phyloP scores from a whole-genome alignment of 2,113 vertebrate species.

The Chionis minor region DNA sequence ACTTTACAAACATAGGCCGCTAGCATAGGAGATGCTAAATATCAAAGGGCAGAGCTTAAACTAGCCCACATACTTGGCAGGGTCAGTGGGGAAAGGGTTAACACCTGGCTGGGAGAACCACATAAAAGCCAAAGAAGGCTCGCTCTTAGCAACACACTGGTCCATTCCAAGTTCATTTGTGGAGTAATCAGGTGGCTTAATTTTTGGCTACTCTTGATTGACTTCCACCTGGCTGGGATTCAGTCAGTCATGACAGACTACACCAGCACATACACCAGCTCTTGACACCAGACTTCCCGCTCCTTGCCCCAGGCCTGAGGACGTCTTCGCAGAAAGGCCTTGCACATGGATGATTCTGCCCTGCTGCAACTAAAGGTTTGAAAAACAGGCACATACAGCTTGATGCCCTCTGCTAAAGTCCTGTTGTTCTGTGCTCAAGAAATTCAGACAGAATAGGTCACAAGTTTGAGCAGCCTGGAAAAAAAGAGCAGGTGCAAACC shows the following conservation, averaged over 20 bases:
- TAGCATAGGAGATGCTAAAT: neutral
- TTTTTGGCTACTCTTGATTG: neutral
- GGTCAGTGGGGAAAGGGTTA: neutral
- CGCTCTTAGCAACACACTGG: neutral
- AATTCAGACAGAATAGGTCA: too few relatives aligned
- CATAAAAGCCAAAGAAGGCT: neutral
- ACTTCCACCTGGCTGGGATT: neutral
- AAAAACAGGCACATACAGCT: too few relatives aligned
- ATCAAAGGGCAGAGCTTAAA: neutral
- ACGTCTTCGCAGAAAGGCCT: neutral
- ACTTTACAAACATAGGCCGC: neutral
- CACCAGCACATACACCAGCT: neutral
- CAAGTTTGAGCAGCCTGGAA: too few relatives aligned
- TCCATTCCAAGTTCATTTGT: neutral
- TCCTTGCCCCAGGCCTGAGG: neutral
- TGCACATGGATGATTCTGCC: neutral
- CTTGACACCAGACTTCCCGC: too few relatives aligned
- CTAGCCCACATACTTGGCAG: neutral
- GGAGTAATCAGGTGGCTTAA: neutral
- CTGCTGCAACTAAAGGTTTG: too few relatives aligned
- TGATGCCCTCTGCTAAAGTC: too few relatives aligned
- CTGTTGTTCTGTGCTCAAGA: too few relatives aligned
- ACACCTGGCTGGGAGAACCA: neutral
- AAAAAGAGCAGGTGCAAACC: too few relatives aligned
- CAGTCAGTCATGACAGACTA: neutral